Conservation (phyloP, 64 coral and sea anemone genomes). For the Cladopsammia gracilis region DNA sequence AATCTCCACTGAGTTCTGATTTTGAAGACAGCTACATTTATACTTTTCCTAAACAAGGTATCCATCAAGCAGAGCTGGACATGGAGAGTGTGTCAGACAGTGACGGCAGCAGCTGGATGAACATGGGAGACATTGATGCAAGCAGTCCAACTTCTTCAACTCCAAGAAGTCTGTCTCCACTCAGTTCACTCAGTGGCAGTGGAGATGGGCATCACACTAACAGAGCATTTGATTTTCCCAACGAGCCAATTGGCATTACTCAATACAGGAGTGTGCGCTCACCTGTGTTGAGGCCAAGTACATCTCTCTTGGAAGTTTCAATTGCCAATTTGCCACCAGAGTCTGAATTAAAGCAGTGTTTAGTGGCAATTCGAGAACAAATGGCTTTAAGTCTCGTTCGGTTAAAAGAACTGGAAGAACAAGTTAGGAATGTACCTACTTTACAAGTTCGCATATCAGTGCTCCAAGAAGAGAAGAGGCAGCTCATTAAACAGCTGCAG, state of each 20-base stretch:
- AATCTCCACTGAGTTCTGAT: constrained; percentile 17
- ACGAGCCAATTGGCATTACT: neutral
- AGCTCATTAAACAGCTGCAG: constrained; percentile 89
- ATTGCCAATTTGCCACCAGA: constrained; percentile 88
- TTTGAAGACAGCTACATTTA: neutral
- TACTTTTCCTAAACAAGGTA: neutral
- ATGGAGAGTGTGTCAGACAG: constrained; percentile 68
- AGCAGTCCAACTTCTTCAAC: constrained; percentile 80
- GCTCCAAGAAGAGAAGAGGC: constrained; percentile 96
- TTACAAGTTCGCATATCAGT: constrained; percentile 96
- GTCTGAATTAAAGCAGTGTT: constrained; percentile 80
- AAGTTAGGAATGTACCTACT: constrained; percentile 87
- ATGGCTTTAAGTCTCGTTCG: constrained; percentile 86
- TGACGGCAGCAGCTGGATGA: constrained; percentile 63
- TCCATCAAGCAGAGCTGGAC: constrained; percentile 51
- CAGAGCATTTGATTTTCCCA: constrained; percentile 13
- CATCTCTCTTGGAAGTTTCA: constrained; percentile 83
- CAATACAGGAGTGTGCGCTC: constrained; percentile 33
- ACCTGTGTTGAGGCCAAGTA: constrained; percentile 35
- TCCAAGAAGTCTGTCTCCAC: constrained; percentile 72
- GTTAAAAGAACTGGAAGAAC: constrained; percentile 93
- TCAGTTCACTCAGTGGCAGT: constrained; percentile 57
- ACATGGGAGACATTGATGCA: constrained; percentile 63
- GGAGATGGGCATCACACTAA: constrained; percentile 12
- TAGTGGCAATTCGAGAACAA: constrained; percentile 90